Percentiles rank a stretch among this genome's conserved stretches.
phyloP scores from a whole-genome alignment of 2,797 vertebrate species.

The Lateolabrax maculatus region DNA sequence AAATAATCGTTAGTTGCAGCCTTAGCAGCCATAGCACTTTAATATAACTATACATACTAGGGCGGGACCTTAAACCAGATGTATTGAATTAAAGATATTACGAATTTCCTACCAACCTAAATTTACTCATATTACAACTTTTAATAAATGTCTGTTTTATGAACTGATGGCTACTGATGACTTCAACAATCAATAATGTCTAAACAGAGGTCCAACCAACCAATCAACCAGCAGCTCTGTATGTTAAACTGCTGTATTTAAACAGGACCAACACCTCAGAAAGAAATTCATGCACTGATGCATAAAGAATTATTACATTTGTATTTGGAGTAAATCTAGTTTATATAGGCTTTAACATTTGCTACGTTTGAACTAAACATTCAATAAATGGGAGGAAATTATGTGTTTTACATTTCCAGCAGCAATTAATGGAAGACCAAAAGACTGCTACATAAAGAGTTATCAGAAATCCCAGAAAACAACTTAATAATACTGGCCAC shows the following conservation, averaged over 20 bases:
- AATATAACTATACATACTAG: neutral
- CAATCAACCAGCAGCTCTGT: neutral
- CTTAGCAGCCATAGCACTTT: neutral
- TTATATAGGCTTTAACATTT: neutral
- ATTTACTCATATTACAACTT: neutral
- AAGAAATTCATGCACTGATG: neutral
- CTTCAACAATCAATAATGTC: neutral
- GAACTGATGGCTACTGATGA: neutral
- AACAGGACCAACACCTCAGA: neutral
- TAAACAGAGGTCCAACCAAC: neutral
- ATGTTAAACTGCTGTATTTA: neutral
- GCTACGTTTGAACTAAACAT: neutral
- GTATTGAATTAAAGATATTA: neutral
- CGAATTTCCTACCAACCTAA: neutral
- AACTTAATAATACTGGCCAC: neutral
- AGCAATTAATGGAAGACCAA: conserved; percentile 2
- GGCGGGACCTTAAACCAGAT: neutral
- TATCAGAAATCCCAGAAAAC: neutral
- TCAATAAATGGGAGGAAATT: neutral
- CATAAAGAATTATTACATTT: neutral
- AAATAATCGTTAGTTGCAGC: neutral
- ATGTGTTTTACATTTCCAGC: neutral
- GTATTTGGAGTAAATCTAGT: neutral
- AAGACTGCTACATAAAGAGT: neutral
- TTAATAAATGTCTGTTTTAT: neutral